Evolutionary conservation across 2,888 invertebrate genomes (phyloP).

Genomic region (Caenorhabditis sp.): DNA sequence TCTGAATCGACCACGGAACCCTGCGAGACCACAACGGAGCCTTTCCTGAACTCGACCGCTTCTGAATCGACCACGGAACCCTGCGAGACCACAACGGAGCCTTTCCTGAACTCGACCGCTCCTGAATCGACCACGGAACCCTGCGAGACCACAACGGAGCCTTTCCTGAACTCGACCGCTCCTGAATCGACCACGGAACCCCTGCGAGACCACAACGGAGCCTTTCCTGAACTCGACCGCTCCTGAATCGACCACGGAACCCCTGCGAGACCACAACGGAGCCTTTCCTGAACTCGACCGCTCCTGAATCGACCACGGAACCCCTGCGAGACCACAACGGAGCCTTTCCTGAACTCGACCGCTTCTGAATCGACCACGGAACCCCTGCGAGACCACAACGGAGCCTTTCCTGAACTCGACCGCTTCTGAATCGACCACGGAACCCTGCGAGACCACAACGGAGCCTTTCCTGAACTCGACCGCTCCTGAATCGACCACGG

Average conservation of each 20-base stretch:
- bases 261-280: background rate
- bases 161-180: background rate
- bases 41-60: background rate
- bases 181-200: background rate
- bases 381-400: background rate
- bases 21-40: background rate
- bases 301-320: background rate
- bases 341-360: background rate
- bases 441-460: background rate
- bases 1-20: background rate
- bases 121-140: conserved; percentile 1
- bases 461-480: background rate
- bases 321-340: background rate
- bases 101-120: background rate
- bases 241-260: background rate
- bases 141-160: conserved; percentile 3
- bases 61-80: background rate
- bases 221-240: background rate
- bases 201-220: too few species aligned
- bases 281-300: background rate
- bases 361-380: background rate
- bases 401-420: background rate
- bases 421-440: background rate
- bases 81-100: background rate
- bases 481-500: background rate